Evolutionary conservation across 1,140 invertebrate species (phyloP).

Genomic region (Magallana gigas): DNA sequence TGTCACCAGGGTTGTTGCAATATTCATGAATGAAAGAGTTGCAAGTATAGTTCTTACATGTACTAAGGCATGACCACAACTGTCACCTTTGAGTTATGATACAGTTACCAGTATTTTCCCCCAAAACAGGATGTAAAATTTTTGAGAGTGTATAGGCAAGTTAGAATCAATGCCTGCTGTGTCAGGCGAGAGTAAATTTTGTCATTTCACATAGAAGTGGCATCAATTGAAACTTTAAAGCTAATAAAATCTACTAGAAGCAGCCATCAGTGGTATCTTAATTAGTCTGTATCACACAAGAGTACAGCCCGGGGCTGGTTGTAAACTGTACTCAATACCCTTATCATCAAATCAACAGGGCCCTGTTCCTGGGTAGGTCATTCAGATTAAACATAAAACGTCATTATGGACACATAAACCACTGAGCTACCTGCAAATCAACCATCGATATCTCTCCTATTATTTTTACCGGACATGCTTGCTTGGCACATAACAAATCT

Average conservation of each 20-base stretch:
- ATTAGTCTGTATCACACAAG: not conserved
- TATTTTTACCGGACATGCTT: not conserved
- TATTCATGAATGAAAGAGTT: not conserved
- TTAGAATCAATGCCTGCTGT: too few species aligned
- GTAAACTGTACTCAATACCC: not conserved
- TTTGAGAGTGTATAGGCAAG: too few species aligned
- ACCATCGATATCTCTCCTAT: not conserved
- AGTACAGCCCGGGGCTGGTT: not conserved
- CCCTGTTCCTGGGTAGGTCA: not conserved
- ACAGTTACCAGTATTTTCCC: too few species aligned
- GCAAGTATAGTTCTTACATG: not conserved
- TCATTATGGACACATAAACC: not conserved
- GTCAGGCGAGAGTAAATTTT: too few species aligned
- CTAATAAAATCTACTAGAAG: too few species aligned
- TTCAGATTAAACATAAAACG: not conserved
- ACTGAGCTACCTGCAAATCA: not conserved
- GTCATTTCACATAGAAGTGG: too few species aligned
- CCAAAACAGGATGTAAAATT: too few species aligned
- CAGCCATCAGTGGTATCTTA: not conserved
- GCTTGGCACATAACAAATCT: too few species aligned
- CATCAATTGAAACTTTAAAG: too few species aligned
- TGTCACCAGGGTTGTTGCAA: constrained; percentile 9
- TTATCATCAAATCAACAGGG: not conserved
- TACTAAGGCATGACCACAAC: not conserved
- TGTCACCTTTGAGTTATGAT: too few species aligned